Percentiles rank a stretch among this genome's conserved stretches.
Conservation (phyloP, 2,888 invertebrate species). For the Hoplodrina blanda region DNA sequence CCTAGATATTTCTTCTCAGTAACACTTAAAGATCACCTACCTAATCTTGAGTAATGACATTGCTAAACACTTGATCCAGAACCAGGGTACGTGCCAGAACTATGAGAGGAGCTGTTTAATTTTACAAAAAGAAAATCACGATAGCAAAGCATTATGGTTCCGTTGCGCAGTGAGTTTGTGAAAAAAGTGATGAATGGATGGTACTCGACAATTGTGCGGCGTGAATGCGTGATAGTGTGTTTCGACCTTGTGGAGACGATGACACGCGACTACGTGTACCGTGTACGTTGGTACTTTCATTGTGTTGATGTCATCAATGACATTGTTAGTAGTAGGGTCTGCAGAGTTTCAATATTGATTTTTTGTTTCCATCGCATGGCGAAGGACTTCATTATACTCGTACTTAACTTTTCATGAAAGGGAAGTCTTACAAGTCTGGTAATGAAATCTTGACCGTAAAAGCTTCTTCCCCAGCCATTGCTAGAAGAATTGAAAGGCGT, state of each 20-base stretch:
- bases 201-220: conserved; percentile 56
- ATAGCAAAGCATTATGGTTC: conserved; percentile 37
- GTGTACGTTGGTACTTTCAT: conserved; percentile 38
- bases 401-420: neutral
- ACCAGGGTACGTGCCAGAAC: conserved; percentile 39
- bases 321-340: conserved; percentile 4
- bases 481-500: neutral
- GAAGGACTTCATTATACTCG: too few species aligned
- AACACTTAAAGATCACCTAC: conserved; percentile 22
- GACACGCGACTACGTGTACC: conserved; percentile 69
- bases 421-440: too few species aligned
- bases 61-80: conserved; percentile 26
- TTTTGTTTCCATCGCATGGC: neutral
- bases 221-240: conserved; percentile 57
- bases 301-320: conserved; percentile 34
- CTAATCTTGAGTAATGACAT: conserved; percentile 44
- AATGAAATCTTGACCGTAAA: too few species aligned
- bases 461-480: neutral
- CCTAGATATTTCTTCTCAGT: conserved; percentile 14
- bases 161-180: conserved; percentile 49
- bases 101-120: conserved; percentile 24
- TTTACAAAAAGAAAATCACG: conserved; percentile 18
- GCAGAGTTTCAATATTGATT: neutral
- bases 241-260: conserved; percentile 73
- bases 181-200: conserved; percentile 68